Percentiles rank a stretch among this genome's conserved stretches.
These are phyloP conservation scores for Campylomormyrus tamandua DNA, from an alignment of 2,113 vertebrate species.

Conservation along the genomic window DNA sequence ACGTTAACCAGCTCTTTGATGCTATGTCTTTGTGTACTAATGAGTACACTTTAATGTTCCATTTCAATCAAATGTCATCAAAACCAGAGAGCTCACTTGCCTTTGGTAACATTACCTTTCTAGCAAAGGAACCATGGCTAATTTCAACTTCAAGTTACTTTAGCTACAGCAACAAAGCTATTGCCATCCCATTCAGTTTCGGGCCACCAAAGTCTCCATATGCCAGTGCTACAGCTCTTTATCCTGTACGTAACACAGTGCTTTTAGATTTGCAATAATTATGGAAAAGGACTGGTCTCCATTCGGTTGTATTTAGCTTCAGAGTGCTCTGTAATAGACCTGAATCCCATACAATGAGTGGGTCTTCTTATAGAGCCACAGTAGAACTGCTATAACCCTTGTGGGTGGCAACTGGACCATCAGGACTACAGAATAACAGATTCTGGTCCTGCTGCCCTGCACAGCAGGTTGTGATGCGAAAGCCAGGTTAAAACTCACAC, in stretches of 20 bases:
- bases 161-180: neutral
- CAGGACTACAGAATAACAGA: neutral
- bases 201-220: neutral
- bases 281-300: neutral
- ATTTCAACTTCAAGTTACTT: neutral
- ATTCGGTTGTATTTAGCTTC: neutral
- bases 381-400: neutral
- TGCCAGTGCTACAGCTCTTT: neutral
- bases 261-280: neutral
- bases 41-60: neutral
- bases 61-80: neutral
- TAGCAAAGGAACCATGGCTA: neutral
- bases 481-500: conserved; percentile 29
- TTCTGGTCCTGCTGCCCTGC: neutral
- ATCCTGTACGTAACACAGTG: neutral
- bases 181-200: neutral
- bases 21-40: neutral
- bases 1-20: neutral
- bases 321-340: neutral
- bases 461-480: conserved; percentile 33
- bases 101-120: neutral
- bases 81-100: neutral
- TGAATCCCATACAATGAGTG: neutral
- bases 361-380: neutral
- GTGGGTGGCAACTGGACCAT: neutral